These are phyloP conservation scores for Steatocranus sp. DNA, from an alignment of 2,797 vertebrate species.

Conservation along the genomic window DNA sequence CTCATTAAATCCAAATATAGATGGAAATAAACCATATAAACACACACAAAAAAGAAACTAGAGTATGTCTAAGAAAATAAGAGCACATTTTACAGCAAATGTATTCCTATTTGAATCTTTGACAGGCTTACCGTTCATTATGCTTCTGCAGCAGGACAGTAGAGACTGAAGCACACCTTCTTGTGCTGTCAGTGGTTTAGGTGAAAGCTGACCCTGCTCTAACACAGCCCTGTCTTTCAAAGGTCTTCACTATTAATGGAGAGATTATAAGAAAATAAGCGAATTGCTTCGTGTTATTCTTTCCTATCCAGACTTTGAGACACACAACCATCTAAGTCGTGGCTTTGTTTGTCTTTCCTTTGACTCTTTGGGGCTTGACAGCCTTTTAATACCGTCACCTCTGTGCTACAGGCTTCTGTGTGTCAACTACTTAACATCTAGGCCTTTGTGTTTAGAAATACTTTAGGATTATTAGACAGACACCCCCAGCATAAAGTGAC, in stretches of 20 bases:
- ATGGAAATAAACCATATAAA: not conserved
- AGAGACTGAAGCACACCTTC: not conserved
- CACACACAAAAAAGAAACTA: not conserved
- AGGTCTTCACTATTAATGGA: not conserved
- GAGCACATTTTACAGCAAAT: not conserved
- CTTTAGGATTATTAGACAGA: not conserved
- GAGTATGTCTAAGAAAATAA: not conserved
- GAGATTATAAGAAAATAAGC: not conserved
- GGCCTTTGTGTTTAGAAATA: not conserved
- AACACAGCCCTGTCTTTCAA: not conserved
- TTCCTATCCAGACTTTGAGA: not conserved
- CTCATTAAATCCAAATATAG: not conserved
- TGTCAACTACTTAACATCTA: not conserved
- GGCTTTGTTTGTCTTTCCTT: not conserved
- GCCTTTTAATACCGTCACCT: not conserved
- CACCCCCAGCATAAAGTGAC: not conserved
- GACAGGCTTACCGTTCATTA: slow-evolving; percentile 1
- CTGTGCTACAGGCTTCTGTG: not conserved
- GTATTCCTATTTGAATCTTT: not conserved
- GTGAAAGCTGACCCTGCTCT: slow-evolving; percentile 4
- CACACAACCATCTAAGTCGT: not conserved
- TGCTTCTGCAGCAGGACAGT: not conserved
- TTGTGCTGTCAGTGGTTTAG: not conserved
- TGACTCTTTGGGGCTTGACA: not conserved
- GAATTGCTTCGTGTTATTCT: not conserved